Conservation (phyloP, 2,888 invertebrate species). For the Hydriomena furcata region DNA sequence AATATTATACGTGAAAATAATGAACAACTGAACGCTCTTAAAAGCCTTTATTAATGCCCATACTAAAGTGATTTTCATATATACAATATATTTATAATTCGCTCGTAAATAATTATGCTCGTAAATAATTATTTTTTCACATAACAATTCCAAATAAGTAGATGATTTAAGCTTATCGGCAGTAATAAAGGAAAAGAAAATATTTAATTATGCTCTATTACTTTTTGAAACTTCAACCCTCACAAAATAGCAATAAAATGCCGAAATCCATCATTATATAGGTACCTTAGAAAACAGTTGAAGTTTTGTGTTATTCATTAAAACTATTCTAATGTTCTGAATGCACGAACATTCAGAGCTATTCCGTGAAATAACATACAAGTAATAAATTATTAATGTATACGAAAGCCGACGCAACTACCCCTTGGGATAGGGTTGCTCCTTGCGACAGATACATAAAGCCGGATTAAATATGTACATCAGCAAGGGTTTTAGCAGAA, state of each 20-base stretch:
- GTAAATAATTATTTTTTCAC: no score
- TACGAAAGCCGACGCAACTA: slow-evolving; percentile 23
- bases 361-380: slow-evolving; percentile 30
- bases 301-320: slow-evolving; percentile 30
- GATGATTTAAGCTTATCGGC: not conserved
- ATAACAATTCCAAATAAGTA: no score
- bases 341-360: slow-evolving; percentile 24
- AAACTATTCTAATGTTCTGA: slow-evolving; percentile 28
- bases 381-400: slow-evolving; percentile 29
- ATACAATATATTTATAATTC: no score
- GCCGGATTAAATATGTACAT: slow-evolving; percentile 2
- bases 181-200: not conserved
- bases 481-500: not conserved
- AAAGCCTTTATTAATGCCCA: no score
- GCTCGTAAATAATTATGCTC: no score
- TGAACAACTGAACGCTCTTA: no score
- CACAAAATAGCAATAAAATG: slow-evolving; percentile 28
- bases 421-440: slow-evolving; percentile 16
- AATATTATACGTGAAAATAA: no score
- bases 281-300: slow-evolving; percentile 23
- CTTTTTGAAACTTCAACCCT: slow-evolving; percentile 15
- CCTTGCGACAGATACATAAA: not conserved
- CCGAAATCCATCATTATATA: slow-evolving; percentile 26
- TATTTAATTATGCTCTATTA: slow-evolving; percentile 1
- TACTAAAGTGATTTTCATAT: no score